Percentiles rank a stretch among this genome's conserved stretches.
Evolutionary conservation across 2,113 vertebrate genomes (phyloP).

Genomic region (Miniopterus natalensis): DNA sequence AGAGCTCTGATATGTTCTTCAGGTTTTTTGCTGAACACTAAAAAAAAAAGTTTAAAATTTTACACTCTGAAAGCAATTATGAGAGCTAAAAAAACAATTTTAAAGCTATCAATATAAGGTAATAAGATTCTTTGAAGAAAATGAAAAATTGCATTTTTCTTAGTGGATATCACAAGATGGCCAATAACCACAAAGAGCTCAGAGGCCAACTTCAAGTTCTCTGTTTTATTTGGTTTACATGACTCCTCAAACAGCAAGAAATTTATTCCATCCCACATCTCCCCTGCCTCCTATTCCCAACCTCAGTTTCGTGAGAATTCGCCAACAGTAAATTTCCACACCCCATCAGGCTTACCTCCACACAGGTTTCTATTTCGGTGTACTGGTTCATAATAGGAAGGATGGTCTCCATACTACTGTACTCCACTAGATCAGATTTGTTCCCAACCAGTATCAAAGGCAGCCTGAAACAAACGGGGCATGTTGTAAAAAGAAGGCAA

Average conservation of each 20-base stretch:
- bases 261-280: background rate
- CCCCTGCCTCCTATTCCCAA: background rate
- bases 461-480: slow-evolving; percentile 88
- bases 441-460: slow-evolving; percentile 98
- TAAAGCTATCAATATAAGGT: background rate
- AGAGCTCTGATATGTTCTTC: slow-evolving; percentile 99
- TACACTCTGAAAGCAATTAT: slow-evolving; percentile 45
- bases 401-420: slow-evolving; percentile 99
- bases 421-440: slow-evolving; percentile 98
- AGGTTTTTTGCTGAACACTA: slow-evolving; percentile 99
- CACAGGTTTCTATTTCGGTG: slow-evolving; percentile 98
- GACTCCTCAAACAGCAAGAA: slow-evolving; percentile 31
- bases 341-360: slow-evolving; percentile 91
- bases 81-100: slow-evolving; percentile 32
- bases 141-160: slow-evolving; percentile 44
- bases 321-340: slow-evolving; percentile 31
- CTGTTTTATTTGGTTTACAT: slow-evolving; percentile 18
- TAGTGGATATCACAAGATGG: background rate
- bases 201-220: background rate
- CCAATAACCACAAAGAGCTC: background rate
- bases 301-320: slow-evolving; percentile 6
- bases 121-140: slow-evolving; percentile 57
- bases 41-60: slow-evolving; percentile 73
- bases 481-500: slow-evolving; percentile 6
- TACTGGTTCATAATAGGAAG: slow-evolving; percentile 99